Conservation (phyloP, 2,113 vertebrate genomes). For the Stigmatopora nigra region DNA sequence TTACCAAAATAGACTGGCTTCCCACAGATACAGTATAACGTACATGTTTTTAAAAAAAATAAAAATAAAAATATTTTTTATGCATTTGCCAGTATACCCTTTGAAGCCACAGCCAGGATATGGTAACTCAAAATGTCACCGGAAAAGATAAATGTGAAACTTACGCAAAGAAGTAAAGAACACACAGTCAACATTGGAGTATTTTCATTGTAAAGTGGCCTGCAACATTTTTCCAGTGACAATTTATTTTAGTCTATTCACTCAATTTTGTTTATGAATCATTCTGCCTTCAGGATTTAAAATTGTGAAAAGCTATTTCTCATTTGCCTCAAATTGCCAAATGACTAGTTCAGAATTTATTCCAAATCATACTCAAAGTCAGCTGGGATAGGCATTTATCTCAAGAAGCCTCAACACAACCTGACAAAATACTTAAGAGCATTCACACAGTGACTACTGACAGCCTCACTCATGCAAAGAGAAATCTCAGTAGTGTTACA, state of each 20-base stretch:
- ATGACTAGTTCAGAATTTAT: background rate
- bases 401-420: background rate
- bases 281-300: background rate
- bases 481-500: slow-evolving; percentile 54
- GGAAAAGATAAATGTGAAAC: slow-evolving; percentile 42
- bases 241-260: background rate
- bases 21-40: slow-evolving; percentile 75
- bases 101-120: slow-evolving; percentile 59
- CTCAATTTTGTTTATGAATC: background rate
- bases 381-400: background rate
- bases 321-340: background rate
- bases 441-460: slow-evolving; percentile 27
- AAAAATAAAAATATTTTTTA: no score
- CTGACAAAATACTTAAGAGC: slow-evolving; percentile 23
- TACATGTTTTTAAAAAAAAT: no score
- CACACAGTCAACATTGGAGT: background rate
- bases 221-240: background rate
- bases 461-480: slow-evolving; percentile 11
- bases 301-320: background rate
- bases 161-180: slow-evolving; percentile 17
- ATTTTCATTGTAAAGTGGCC: background rate
- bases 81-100: slow-evolving; percentile 27
- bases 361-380: background rate
- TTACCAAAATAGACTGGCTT: slow-evolving; percentile 80
- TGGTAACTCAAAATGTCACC: slow-evolving; percentile 49